Conservation (phyloP, 2,797 vertebrate genomes). For the Ceryle rudis region DNA sequence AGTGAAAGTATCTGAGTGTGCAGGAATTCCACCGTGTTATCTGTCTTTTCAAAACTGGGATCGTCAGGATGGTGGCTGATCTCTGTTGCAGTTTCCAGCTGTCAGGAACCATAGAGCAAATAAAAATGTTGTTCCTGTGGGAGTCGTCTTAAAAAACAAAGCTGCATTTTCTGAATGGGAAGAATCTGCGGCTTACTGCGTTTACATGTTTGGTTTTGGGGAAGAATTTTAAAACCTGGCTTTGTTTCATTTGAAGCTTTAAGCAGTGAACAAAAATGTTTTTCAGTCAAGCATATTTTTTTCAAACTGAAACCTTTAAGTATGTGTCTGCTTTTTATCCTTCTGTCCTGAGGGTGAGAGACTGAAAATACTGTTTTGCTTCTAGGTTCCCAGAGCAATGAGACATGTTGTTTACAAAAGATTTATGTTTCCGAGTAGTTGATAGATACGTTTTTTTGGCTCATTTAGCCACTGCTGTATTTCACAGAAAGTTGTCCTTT, state of each 20-base stretch:
- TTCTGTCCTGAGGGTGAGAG: background rate
- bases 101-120: background rate
- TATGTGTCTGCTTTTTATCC: background rate
- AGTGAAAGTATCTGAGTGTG: background rate
- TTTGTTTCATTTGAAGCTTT: background rate
- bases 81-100: background rate
- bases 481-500: background rate
- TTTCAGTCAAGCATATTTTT: background rate
- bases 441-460: background rate
- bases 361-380: slow-evolving; percentile 16
- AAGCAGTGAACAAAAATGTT: background rate
- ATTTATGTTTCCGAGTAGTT: background rate
- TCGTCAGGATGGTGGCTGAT: background rate
- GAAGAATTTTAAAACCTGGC: background rate
- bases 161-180: background rate
- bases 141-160: background rate
- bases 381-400: background rate
- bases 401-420: background rate
- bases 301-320: background rate
- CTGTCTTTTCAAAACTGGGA: background rate
- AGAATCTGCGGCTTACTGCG: background rate
- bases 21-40: background rate
- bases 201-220: background rate
- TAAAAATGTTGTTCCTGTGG: background rate
- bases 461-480: background rate